Evolutionary conservation across 2,888 invertebrate genomes (phyloP), one percentile per base, ranked within the genome.

Genomic region (Pristionchus fissidentatus): DNA sequence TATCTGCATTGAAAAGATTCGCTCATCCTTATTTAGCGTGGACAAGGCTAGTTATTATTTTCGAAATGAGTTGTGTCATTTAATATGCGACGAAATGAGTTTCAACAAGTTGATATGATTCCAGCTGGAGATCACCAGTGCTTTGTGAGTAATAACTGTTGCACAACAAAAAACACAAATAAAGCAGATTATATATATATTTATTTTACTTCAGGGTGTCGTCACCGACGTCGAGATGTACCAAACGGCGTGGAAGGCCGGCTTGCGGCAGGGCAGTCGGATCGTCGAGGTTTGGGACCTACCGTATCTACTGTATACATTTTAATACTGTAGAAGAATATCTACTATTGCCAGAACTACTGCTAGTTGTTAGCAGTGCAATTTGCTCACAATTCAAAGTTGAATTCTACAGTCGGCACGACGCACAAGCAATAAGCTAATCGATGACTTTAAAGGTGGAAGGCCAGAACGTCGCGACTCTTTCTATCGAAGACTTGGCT

Each of bases 191-290:
- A 41, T 46, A 32, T n/a, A 82, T 29, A 66, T 15, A 13, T 10
- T 66, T 13, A 66, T 13, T 13, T 10, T 19, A 86, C 26, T 78
- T 55, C 92, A 92, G 84, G 97, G 97, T 3, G 95, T 97, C 38
- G 96, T 97, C 46, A 97, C 97, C 3, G 96, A 97, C 91, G 97
- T 97, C n/a, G 97, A 97, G 92, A 94, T 92, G 85, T 93, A 93
- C 86, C 93, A 94, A 55, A 92, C 93, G 87, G 94, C 94, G 52
- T 94, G 93, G 93, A 93, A 93, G 87, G 96, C 96, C 1, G 97
- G 97, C n/a, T 94, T 98, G 75, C 94, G 96, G 75, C 96, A 96
- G 92, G 97, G 97, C 85, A 96, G 96, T 80, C 94, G 97, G 26
- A 94, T 98, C 87, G 96, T 97, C 2, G 97, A 98, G 93, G 94